phyloP scores from a whole-genome alignment of 2,113 vertebrate genomes.

The Elaphurus davidianus region DNA sequence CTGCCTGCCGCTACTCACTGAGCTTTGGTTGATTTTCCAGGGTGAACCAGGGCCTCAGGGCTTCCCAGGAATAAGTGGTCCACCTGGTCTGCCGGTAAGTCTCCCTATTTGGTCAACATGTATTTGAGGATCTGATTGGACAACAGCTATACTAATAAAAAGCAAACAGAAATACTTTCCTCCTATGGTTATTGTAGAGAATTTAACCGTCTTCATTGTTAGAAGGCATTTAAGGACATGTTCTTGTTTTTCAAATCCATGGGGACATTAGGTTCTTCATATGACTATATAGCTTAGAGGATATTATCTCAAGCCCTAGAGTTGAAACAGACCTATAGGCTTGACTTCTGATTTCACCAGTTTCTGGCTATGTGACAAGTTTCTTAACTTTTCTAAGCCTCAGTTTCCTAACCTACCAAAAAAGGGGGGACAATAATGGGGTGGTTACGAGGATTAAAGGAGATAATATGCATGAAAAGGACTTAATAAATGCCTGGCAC shows the following conservation, averaged over 20 bases:
- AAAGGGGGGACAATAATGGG: not conserved
- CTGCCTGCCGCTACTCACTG: not conserved
- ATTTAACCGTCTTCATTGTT: not conserved
- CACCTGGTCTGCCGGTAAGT: conserved; percentile 85
- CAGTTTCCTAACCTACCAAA: not conserved
- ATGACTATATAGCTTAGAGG: not conserved
- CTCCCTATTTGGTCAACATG: not conserved
- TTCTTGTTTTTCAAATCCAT: conserved; percentile 1
- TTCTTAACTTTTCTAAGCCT: not conserved
- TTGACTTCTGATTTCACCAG: not conserved
- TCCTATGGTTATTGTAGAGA: not conserved
- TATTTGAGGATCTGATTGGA: not conserved
- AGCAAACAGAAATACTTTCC: not conserved
- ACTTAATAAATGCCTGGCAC: not conserved
- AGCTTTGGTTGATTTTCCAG: conserved; percentile 77
- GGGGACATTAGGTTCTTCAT: not conserved
- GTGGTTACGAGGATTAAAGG: not conserved
- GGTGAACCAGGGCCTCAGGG: conserved; percentile 88
- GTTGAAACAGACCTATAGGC: not conserved
- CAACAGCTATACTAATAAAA: not conserved
- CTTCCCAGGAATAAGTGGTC: conserved; percentile 81
- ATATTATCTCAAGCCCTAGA: not conserved
- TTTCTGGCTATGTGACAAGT: not conserved
- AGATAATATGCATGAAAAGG: not conserved
- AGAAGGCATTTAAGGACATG: conserved; percentile 3